These are phyloP conservation scores for Lates japonicus DNA, from an alignment of 2,797 vertebrate species.

Conservation along the genomic window DNA sequence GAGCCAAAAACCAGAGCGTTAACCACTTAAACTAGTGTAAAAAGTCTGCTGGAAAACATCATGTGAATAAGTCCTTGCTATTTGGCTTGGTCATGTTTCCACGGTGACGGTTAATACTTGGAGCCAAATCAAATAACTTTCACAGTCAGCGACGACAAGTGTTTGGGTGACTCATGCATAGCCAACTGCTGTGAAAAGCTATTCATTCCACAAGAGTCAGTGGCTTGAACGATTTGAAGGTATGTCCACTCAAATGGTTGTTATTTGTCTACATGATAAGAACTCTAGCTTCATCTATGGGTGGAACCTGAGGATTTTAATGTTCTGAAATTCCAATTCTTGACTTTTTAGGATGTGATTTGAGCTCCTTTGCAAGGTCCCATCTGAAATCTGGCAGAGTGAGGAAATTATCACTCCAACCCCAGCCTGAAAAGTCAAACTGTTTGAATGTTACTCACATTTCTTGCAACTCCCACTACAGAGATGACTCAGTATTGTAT, in stretches of 20 bases:
- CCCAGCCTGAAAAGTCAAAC: constrained; percentile 25
- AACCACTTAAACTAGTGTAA: neutral
- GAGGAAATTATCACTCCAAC: constrained; percentile 42
- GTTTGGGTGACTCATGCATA: constrained; percentile 60
- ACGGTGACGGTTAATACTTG: constrained; percentile 32
- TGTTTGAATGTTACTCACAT: constrained; percentile 34
- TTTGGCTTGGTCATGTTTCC: constrained; percentile 41
- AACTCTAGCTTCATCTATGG: neutral
- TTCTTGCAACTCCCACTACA: constrained; percentile 42
- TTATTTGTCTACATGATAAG: constrained; percentile 15
- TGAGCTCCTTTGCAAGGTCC: constrained; percentile 11
- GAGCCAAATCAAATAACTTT: constrained; percentile 41
- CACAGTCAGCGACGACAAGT: constrained; percentile 38
- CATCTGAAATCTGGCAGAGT: constrained; percentile 36
- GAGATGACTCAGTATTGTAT: constrained; percentile 41
- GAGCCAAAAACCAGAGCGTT: neutral
- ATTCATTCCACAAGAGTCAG: constrained; percentile 31
- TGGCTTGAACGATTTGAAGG: constrained; percentile 7
- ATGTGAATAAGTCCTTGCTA: neutral
- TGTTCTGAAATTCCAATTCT: neutral
- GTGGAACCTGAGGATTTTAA: constrained; percentile 6
- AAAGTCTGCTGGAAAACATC: constrained; percentile 12
- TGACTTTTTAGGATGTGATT: constrained; percentile 25
- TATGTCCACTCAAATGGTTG: neutral
- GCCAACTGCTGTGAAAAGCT: constrained; percentile 46